Evolutionary conservation across 2,888 invertebrate genomes (phyloP).

Genomic region (Polymixis lichenea): DNA sequence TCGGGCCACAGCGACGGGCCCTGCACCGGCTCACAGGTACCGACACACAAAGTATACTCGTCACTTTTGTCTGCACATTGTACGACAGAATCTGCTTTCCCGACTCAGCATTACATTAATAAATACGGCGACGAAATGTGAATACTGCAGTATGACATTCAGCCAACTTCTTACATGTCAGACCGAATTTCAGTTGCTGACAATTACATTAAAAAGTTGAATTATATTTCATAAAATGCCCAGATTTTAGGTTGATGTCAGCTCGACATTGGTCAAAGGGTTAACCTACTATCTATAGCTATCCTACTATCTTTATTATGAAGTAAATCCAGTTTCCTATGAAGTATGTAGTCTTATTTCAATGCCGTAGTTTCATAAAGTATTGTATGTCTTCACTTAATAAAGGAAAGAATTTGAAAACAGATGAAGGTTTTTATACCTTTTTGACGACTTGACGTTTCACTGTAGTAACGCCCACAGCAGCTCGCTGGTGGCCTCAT

Average conservation of each 20-base stretch:
- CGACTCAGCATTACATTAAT: not conserved
- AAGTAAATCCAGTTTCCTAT: not conserved
- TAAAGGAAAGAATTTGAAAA: not conserved
- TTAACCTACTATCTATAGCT: no score
- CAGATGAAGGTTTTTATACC: not conserved
- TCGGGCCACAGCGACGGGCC: constrained; percentile 91
- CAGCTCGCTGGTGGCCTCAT: not conserved
- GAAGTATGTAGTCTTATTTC: not conserved
- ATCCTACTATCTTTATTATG: not conserved
- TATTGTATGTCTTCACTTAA: not conserved
- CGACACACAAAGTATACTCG: not conserved
- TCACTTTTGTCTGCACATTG: not conserved
- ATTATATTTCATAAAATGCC: not conserved
- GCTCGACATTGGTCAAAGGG: not conserved
- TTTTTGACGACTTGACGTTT: not conserved
- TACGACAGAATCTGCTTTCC: not conserved
- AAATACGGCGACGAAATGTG: not conserved
- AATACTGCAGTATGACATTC: not conserved
- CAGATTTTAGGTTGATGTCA: not conserved
- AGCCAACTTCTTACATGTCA: not conserved
- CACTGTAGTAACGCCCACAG: not conserved
- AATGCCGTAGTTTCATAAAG: not conserved
- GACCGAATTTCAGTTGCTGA: not conserved
- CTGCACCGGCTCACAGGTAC: constrained; percentile 86
- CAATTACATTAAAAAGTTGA: not conserved